Conservation (phyloP, 2,888 invertebrate genomes). For the Muschampia plurimacula region DNA sequence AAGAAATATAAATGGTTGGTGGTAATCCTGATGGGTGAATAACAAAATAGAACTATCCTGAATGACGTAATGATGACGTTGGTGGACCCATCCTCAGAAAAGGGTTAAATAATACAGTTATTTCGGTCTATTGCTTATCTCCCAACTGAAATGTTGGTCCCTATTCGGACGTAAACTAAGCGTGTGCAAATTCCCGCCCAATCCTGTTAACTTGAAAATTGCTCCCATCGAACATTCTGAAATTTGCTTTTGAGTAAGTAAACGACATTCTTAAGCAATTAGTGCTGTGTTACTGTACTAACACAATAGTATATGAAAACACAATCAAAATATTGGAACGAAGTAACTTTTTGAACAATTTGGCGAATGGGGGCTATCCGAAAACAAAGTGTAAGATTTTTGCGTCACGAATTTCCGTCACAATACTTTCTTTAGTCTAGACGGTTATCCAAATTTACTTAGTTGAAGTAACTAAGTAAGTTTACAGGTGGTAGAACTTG, state of each 20-base stretch:
- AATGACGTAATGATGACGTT: not conserved
- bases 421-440: too few species aligned
- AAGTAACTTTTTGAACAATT: too few species aligned
- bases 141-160: constrained; percentile 10
- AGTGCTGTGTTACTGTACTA: too few species aligned
- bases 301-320: too few species aligned
- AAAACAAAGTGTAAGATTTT: too few species aligned
- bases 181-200: constrained; percentile 25
- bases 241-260: constrained; percentile 10
- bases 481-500: too few species aligned
- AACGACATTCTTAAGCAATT: not conserved
- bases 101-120: constrained; percentile 20
- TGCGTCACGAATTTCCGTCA: too few species aligned
- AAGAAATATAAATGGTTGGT: not conserved
- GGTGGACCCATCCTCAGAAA: not conserved
- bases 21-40: not conserved
- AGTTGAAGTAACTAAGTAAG: too few species aligned
- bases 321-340: too few species aligned
- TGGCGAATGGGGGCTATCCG: too few species aligned
- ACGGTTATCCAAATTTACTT: too few species aligned
- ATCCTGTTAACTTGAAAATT: constrained; percentile 18
- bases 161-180: constrained; percentile 18
- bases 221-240: constrained; percentile 9
- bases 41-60: not conserved
- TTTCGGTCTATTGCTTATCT: constrained; percentile 10